A percentile compares a stretch with the other conserved stretches of the same genome.
These are phyloP conservation scores for Lasioglossum lativentre DNA, from an alignment of 2,888 invertebrate genomes.

Conservation along the genomic window DNA sequence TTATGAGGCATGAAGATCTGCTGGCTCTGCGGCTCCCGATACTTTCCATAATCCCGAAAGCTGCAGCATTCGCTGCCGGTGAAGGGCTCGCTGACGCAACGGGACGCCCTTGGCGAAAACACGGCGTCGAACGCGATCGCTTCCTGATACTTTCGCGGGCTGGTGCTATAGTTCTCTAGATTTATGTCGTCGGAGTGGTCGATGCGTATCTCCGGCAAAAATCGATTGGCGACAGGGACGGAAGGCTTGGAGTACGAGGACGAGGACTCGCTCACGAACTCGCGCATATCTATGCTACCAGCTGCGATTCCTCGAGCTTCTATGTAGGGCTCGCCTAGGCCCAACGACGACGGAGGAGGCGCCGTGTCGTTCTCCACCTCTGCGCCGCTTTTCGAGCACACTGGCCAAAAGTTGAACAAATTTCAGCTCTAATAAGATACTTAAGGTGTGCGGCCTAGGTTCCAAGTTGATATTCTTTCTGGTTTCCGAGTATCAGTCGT, in stretches of 20 bases:
- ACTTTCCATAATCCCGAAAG: conserved; percentile 68
- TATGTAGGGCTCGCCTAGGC: conserved; percentile 69
- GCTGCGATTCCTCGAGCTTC: conserved; percentile 77
- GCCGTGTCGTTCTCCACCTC: conserved; percentile 88
- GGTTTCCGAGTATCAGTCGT: not conserved
- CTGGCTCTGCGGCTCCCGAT: conserved; percentile 46
- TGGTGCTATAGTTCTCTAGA: conserved; percentile 85
- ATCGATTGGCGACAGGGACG: conserved; percentile 70
- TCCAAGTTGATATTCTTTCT: not conserved
- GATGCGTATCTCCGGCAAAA: conserved; percentile 78
- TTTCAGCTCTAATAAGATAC: not conserved
- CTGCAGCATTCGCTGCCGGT: conserved; percentile 62
- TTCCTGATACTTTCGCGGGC: conserved; percentile 84
- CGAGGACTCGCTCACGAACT: conserved; percentile 77
- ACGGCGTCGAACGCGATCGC: conserved; percentile 50
- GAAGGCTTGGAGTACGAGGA: conserved; percentile 69
- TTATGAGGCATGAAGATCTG: conserved; percentile 51
- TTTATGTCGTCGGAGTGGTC: conserved; percentile 82
- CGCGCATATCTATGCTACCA: conserved; percentile 81
- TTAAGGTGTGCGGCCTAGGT: not conserved
- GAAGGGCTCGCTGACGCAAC: conserved; percentile 63
- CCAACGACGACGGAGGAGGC: conserved; percentile 77
- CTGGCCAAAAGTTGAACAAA: conserved; percentile 81
- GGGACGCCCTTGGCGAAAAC: conserved; percentile 53
- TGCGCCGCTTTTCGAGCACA: conserved; percentile 88